Conservation (phyloP, 2,888 invertebrate genomes). For the Hetaerina titia region DNA sequence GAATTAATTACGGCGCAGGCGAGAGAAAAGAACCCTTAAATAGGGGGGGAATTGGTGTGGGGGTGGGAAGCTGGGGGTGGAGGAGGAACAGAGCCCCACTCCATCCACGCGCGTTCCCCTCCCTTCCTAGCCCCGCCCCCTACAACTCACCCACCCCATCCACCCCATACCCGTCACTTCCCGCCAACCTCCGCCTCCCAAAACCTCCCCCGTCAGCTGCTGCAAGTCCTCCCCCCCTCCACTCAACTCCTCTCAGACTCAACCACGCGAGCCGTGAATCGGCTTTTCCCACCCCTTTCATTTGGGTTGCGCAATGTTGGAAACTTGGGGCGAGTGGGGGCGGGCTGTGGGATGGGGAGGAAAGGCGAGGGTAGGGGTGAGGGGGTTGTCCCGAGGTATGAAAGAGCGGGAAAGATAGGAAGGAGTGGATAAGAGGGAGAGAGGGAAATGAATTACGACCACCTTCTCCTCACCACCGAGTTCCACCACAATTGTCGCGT, state of each 20-base stretch:
- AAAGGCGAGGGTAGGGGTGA: not conserved
- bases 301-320: too few species aligned
- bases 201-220: not conserved
- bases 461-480: too few species aligned
- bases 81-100: not conserved
- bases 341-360: not conserved
- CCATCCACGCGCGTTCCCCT: not conserved
- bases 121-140: not conserved
- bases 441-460: too few species aligned
- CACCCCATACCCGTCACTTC: not conserved
- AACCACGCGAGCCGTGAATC: too few species aligned
- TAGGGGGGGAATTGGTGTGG: not conserved
- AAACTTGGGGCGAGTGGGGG: not conserved
- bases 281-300: too few species aligned
- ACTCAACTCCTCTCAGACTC: too few species aligned
- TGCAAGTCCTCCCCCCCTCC: not conserved
- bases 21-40: not conserved
- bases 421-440: too few species aligned
- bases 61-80: not conserved
- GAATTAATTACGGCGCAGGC: constrained; percentile 50
- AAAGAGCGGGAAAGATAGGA: too few species aligned
- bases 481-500: too few species aligned
- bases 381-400: too few species aligned
- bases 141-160: not conserved
- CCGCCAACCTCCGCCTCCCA: not conserved